Conservation (phyloP, 2,797 vertebrate genomes). For the Dallia pectoralis region DNA sequence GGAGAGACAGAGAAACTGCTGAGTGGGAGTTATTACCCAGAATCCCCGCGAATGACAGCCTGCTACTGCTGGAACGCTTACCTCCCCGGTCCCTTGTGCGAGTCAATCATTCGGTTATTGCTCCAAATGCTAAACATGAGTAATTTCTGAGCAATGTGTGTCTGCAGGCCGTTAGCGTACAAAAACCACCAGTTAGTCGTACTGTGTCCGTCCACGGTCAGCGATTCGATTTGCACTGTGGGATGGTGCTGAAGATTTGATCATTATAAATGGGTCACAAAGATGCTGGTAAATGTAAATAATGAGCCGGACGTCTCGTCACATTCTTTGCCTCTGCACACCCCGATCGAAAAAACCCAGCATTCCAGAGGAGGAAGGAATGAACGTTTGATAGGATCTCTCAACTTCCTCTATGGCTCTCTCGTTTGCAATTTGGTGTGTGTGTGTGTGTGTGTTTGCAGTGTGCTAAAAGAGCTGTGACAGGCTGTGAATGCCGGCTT, state of each 20-base stretch:
- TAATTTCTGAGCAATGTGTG: background rate
- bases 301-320: slow-evolving; percentile 43
- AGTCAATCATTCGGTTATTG: background rate
- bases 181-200: background rate
- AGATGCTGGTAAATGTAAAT: slow-evolving; percentile 31
- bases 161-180: background rate
- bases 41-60: background rate
- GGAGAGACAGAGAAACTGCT: background rate
- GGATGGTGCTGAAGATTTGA: background rate
- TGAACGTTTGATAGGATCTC: slow-evolving; percentile 6
- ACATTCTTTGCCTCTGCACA: slow-evolving; percentile 9
- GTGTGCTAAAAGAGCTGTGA: slow-evolving; percentile 34
- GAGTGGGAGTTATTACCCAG: background rate
- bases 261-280: slow-evolving; percentile 22
- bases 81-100: background rate
- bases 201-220: slow-evolving; percentile 18
- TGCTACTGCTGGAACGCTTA: background rate
- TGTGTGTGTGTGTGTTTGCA: background rate
- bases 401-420: slow-evolving; percentile 20
- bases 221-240: slow-evolving; percentile 25
- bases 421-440: background rate
- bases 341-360: slow-evolving; percentile 18
- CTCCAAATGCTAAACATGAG: background rate
- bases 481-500: slow-evolving; percentile 23
- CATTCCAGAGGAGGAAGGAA: slow-evolving; percentile 9